A percentile compares a stretch with the other conserved stretches of the same genome.
phyloP scores from a whole-genome alignment of 2,888 invertebrate species.

The Eucriotettix oculatus region DNA sequence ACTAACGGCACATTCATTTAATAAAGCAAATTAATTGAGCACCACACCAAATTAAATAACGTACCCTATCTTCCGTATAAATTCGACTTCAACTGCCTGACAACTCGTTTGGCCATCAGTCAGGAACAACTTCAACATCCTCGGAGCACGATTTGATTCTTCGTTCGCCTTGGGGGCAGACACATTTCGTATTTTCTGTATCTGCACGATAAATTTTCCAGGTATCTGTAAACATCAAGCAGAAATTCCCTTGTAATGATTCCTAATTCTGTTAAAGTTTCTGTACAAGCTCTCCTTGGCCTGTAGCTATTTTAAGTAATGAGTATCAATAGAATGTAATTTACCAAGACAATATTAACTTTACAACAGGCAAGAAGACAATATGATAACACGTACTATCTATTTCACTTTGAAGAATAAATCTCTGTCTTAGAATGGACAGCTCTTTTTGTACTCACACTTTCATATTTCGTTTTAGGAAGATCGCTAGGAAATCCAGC shows the following conservation, averaged over 20 bases:
- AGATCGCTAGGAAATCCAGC: constrained; percentile 53
- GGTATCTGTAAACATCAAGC: constrained; percentile 27
- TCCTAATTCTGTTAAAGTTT: no score
- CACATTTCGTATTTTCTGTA: constrained; percentile 74
- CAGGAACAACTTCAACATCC: constrained; percentile 66
- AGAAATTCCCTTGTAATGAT: not conserved
- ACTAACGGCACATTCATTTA: no score
- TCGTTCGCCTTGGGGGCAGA: constrained; percentile 83
- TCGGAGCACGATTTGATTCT: constrained; percentile 63
- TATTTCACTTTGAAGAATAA: not conserved
- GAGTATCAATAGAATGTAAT: no score
- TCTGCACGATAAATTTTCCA: constrained; percentile 52
- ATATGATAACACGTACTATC: not conserved
- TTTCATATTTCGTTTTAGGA: constrained; percentile 34
- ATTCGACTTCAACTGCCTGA: constrained; percentile 61
- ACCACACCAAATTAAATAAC: not conserved
- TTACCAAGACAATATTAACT: no score
- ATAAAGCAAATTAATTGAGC: no score
- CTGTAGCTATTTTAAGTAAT: no score
- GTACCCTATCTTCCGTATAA: constrained; percentile 40
- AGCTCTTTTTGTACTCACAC: constrained; percentile 5
- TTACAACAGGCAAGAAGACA: not conserved
- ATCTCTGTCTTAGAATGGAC: no score
- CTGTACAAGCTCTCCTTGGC: no score
- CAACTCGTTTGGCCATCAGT: constrained; percentile 70